Evolutionary conservation across 92 coral and sea anemone species (phyloP), one percentile per base, ranked within the genome.

Genomic region (Phenganax marumi): DNA sequence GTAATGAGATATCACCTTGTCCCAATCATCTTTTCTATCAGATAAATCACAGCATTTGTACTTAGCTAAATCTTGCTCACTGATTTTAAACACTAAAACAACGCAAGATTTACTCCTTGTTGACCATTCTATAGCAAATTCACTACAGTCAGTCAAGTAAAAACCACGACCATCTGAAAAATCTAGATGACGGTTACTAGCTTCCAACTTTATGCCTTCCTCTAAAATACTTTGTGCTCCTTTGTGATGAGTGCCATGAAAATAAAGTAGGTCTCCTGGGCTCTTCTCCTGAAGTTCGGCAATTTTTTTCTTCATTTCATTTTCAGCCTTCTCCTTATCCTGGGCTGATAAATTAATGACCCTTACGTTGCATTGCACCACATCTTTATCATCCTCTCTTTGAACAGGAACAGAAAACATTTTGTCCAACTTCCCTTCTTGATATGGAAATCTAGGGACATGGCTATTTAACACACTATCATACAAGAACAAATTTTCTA

Each of bases 221-320:
- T 84, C 79, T 10, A 12, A 22, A n/a, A 84, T 77, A 3, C 77
- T 66, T 3, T 33, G 60, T 3, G 87, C 87, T 23, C 68, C 14
- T 21, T 17, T 13, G 21, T 84, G 87, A 33, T 84, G 57, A 1
- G 87, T 84, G 13, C 87, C 87, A 68, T 84, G 87, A 52, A 63
- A 77, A 23, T 66, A 77, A 52, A 84, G 3, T 33, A 1, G 43
- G 43, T 33, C 43, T 33, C 43, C 43, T 33, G 48, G 18, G 24
- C 23, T 73, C n/a, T 25, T 70, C 51, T 70, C 51, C 50, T 33
- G 43, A 33, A 33, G 55, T 8, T 26, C 17, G 12, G 53, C 64
- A 1, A 13, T 70, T 12, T 46, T n/a, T 0, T 46, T 0, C 77
- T 46, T 48, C 23, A 17, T 33, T 14, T 46, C 12, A 43, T 72